Conservation (phyloP, 2,797 vertebrate species). For the Rhynchotus rufescens region DNA sequence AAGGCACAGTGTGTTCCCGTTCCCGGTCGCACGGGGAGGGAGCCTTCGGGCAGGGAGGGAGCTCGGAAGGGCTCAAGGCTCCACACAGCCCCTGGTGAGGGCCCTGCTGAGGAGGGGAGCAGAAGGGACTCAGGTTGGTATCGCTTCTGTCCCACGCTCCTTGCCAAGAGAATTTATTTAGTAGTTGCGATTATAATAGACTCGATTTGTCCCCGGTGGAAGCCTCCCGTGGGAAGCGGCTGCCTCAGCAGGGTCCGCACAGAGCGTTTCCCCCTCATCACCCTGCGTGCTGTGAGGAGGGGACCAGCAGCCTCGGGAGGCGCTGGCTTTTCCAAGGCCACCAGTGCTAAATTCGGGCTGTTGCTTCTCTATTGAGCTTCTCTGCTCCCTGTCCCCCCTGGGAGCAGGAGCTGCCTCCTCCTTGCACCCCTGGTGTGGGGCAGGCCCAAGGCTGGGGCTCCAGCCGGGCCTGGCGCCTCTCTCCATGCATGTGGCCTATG, state of each 20-base stretch:
- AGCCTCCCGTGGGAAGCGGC: neutral
- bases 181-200: neutral
- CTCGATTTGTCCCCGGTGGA: neutral
- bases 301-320: neutral
- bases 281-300: neutral
- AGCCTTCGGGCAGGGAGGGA: neutral
- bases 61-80: too few relatives aligned
- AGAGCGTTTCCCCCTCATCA: too few relatives aligned
- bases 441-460: neutral
- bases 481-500: neutral
- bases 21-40: neutral
- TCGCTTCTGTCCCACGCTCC: neutral
- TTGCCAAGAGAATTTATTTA: neutral
- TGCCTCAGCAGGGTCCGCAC: neutral
- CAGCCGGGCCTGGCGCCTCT: neutral
- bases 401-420: neutral
- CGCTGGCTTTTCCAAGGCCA: neutral
- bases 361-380: too few relatives aligned
- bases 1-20: rapidly evolving
- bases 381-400: too few relatives aligned
- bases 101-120: neutral
- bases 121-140: neutral
- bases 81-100: too few relatives aligned
- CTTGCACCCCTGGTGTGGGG: neutral
- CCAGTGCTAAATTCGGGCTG: neutral